Evolutionary conservation across 2,797 vertebrate genomes (phyloP).

Genomic region (Syncerus caffer): DNA sequence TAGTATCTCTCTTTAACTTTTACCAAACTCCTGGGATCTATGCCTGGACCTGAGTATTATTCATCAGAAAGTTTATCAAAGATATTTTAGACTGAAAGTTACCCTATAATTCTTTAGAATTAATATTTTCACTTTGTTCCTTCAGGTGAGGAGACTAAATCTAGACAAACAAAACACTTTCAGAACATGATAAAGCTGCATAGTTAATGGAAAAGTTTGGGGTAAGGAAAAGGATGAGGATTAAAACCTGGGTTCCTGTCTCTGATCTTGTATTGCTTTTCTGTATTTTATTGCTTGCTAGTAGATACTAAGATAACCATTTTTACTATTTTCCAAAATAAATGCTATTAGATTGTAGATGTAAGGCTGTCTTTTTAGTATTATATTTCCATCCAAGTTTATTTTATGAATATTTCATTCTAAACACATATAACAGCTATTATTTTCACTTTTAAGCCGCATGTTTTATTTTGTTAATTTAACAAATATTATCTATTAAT

Average conservation of each 20-base stretch:
- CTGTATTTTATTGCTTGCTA: not conserved
- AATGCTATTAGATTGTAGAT: not conserved
- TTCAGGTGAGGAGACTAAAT: not conserved
- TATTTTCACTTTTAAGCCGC: not conserved
- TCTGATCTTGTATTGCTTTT: not conserved
- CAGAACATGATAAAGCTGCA: not conserved
- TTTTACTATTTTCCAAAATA: not conserved
- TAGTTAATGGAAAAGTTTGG: not conserved
- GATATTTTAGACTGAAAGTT: not conserved
- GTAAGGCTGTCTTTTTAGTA: not conserved
- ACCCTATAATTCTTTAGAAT: not conserved
- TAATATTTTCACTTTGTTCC: not conserved
- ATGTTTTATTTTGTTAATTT: not conserved
- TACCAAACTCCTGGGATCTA: not conserved
- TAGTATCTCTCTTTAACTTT: not conserved
- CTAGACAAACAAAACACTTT: not conserved
- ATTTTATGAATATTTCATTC: not conserved
- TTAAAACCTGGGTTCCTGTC: not conserved
- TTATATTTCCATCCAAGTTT: not conserved
- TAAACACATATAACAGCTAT: not conserved
- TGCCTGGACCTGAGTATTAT: not conserved
- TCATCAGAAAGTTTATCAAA: not conserved
- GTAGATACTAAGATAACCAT: not conserved
- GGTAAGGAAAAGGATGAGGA: not conserved
- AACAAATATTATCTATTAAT: not conserved